Percentiles rank a stretch among this genome's conserved stretches.
These are phyloP conservation scores for Eudemis profundana DNA, from an alignment of 2,888 invertebrate species.

Conservation along the genomic window DNA sequence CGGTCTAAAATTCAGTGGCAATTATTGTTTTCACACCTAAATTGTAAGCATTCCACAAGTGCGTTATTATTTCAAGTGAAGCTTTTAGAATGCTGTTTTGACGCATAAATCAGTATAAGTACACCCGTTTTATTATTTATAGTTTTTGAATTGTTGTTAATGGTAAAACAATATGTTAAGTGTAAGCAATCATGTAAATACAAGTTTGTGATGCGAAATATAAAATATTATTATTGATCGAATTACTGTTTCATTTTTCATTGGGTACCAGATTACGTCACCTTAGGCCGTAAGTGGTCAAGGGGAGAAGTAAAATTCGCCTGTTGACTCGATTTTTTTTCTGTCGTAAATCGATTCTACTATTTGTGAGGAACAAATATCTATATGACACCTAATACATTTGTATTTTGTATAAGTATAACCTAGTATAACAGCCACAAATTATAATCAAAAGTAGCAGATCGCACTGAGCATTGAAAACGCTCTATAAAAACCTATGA, in stretches of 20 bases:
- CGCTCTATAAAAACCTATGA: too few relatives aligned
- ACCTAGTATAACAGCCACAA: too few relatives aligned
- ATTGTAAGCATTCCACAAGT: slow-evolving; percentile 77
- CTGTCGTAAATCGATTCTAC: too few relatives aligned
- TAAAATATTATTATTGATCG: slow-evolving; percentile 73
- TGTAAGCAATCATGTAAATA: slow-evolving; percentile 82
- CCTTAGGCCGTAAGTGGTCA: not conserved
- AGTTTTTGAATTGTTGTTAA: slow-evolving; percentile 75
- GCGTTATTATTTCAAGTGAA: slow-evolving; percentile 51
- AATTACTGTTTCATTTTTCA: slow-evolving; percentile 47
- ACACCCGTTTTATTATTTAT: slow-evolving; percentile 72
- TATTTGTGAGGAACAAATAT: too few relatives aligned
- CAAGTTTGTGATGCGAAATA: slow-evolving; percentile 81
- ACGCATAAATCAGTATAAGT: slow-evolving; percentile 70
- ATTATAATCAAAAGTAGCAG: too few relatives aligned
- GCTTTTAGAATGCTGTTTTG: slow-evolving; percentile 60
- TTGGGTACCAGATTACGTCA: too few relatives aligned
- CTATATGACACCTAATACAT: too few relatives aligned
- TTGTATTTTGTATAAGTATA: too few relatives aligned
- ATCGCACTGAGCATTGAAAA: too few relatives aligned
- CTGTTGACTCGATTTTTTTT: too few relatives aligned
- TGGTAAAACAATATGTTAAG: slow-evolving; percentile 73
- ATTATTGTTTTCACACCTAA: slow-evolving; percentile 49
- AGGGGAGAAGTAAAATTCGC: too few relatives aligned
- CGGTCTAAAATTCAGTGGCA: slow-evolving; percentile 52